A percentile compares a stretch with the other conserved stretches of the same genome.
These are phyloP conservation scores for Morone chrysops DNA, from an alignment of 2,113 vertebrate genomes.

Conservation along the genomic window DNA sequence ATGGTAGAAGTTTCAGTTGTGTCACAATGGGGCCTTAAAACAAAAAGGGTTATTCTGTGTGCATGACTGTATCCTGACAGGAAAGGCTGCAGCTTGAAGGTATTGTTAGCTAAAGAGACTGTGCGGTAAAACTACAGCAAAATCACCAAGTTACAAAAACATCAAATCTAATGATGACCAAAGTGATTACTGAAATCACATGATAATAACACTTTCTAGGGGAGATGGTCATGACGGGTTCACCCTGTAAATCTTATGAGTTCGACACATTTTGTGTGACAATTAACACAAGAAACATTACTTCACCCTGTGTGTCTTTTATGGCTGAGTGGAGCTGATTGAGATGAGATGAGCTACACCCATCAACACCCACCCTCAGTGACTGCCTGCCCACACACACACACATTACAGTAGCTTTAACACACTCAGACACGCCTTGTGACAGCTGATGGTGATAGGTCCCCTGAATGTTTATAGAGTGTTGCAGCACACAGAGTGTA, in stretches of 20 bases:
- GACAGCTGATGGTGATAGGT: background rate
- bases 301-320: constrained; percentile 8
- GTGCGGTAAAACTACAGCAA: constrained; percentile 12
- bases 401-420: background rate
- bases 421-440: constrained; percentile 17
- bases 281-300: constrained; percentile 3
- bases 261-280: background rate
- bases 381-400: background rate
- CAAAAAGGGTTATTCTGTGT: constrained; percentile 48
- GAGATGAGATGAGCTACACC: constrained; percentile 12
- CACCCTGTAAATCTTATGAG: background rate
- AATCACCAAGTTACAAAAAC: background rate
- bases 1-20: constrained; percentile 33
- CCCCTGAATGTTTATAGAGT: constrained; percentile 24
- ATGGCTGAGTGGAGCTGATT: constrained; percentile 2
- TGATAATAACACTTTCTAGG: background rate
- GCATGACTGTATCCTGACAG: constrained; percentile 61
- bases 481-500: constrained; percentile 18
- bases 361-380: constrained; percentile 26
- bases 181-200: background rate
- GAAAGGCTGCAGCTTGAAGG: constrained; percentile 51
- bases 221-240: background rate
- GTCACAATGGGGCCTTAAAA: constrained; percentile 58
- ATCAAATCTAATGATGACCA: no score
- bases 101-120: constrained; percentile 10